Evolutionary conservation across 2,888 invertebrate genomes (phyloP), one percentile per base, ranked within the genome.

Genomic region (Conops quadrifasciatus): DNA sequence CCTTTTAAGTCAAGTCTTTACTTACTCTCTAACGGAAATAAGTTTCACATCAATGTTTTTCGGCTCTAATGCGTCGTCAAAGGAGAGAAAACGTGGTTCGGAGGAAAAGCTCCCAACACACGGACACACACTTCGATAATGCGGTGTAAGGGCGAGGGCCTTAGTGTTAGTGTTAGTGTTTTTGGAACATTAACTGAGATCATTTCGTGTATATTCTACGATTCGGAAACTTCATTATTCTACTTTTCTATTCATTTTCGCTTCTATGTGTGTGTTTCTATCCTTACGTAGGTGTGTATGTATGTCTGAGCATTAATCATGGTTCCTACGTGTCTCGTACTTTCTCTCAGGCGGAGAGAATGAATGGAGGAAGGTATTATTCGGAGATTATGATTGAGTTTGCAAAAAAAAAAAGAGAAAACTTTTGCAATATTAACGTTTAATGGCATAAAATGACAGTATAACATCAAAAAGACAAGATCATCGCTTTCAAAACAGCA

Each of bases 1-100:
- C 19, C 13, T 36, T 5, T 5, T 13, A 16, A 1, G 58, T 13
- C 28, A 15, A 36, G 56, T 58, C 70, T 71, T 66, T 65, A 58
- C 53, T 36, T 51, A 60, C 47, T 26, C 53, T 28, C 9, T 56
- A 67, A 53, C 70, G 64, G 71, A 77, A 73, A 77, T 74, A 76
- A 75, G 71, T 75, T 75, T 71, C 65, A 60, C 72, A 74, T 74
- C 74, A 75, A 66, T 75, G 66, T 71, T 72, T 71, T 36, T 73
- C 69, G 70, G 67, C 69, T 71, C 71, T 76, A 77, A 76, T 77
- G 75, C 74, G 74, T 77, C 74, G 74, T 75, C 70, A 68, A 70
- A 74, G 74, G 72, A 74, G 71, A 68, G 75, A 71, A n/a, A n/a
- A 77, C 77, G 77, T 77, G 77, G 73, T 71, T 74, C 73, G 74